These are phyloP conservation scores for Leptopterna dolabrata DNA, from an alignment of 2,888 invertebrate genomes.

Conservation along the genomic window DNA sequence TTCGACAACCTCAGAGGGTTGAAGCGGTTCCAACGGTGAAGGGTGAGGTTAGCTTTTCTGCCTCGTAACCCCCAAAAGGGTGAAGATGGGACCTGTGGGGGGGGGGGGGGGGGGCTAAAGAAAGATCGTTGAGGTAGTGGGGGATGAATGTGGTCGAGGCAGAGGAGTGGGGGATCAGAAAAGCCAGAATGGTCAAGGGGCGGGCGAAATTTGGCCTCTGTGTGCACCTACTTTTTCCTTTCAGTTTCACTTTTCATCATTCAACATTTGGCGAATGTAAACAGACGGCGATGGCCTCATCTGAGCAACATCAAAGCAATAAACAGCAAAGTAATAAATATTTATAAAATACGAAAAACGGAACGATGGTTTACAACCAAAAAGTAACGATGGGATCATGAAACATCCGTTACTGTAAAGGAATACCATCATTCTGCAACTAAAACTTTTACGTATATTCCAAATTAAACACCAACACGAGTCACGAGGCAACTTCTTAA, in stretches of 20 bases:
- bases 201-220: not conserved
- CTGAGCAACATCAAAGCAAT: not conserved
- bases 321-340: not conserved
- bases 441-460: too few species aligned
- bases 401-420: too few species aligned
- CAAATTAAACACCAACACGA: too few species aligned
- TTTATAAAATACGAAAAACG: not conserved
- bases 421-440: too few species aligned
- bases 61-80: not conserved
- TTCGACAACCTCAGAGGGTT: not conserved
- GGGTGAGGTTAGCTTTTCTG: not conserved
- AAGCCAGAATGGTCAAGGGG: not conserved
- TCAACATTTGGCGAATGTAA: not conserved
- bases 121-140: not conserved
- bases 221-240: not conserved
- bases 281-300: not conserved
- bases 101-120: not conserved
- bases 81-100: not conserved
- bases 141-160: not conserved
- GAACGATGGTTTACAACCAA: not conserved
- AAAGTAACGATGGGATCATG: too few species aligned
- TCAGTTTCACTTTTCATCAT: not conserved
- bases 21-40: not conserved
- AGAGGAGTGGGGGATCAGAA: not conserved
- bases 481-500: too few species aligned